Evolutionary conservation across 1,140 invertebrate genomes (phyloP), one percentile per base, ranked within the genome.

Genomic region (Heterodera carotae): DNA sequence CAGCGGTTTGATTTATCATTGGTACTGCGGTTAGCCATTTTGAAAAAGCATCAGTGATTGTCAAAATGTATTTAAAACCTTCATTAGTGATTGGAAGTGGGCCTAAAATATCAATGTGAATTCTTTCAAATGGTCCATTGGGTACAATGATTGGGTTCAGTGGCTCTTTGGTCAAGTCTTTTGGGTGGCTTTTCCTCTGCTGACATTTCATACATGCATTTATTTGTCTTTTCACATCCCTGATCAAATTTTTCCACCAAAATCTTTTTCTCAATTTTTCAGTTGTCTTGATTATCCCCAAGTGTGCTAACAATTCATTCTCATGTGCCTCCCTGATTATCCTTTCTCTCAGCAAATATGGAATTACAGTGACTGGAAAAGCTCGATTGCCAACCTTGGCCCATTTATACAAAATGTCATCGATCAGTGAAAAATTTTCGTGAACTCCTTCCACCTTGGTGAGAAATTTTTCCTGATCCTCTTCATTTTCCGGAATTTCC

Each of bases 361-460:
- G 76, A 22, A 77, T 64, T 12, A 77, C 31, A 6, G 60, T 70
- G 1, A 15, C 33, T 7, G 18, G 29, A 6, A 5, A 10, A 15
- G 76, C 27, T 79, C 27, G 31, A 0, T 34, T 59, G 1, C 48
- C 18, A 10, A 10, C 33, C 77, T 76, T 36, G 31, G 15, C 12
- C 36, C 29, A 36, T 39, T 78, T 68, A 8, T 77, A 67, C 74
- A 77, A 43, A 64, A 77, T 78, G n/a, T 43, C 74, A 62, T 70
- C 76, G 34, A n/a, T 43, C 7, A 77, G 4, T 48, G 43, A 18
- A 77, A 69, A 76, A 33, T 77, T 78, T 29, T 69, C 15, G 25
- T 43, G 25, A 12, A 27, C 15, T 77, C 25, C 25, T 0, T n/a
- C 76, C 7, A 22, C 10, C 0, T 62, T 25, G 1, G 34, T 3